Conservation (phyloP, 2,888 invertebrate species). For the Alloplasta piceator region DNA sequence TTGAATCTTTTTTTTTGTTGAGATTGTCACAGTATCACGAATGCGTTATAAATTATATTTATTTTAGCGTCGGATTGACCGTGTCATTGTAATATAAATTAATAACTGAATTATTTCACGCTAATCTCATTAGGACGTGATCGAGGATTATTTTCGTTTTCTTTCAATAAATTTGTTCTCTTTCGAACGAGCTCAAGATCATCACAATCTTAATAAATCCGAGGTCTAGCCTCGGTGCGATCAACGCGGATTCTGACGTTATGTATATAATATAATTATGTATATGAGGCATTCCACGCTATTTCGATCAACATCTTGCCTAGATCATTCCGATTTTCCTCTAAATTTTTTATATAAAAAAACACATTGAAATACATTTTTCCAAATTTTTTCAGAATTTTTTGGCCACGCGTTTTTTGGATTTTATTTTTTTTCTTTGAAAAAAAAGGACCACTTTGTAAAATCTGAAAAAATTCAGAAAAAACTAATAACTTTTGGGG, state of each 20-base stretch:
- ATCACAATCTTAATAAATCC: slow-evolving; percentile 40
- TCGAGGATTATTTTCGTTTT: slow-evolving; percentile 32
- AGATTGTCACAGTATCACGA: slow-evolving; percentile 62
- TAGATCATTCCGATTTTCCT: too few species aligned
- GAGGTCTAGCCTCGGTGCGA: slow-evolving; percentile 59
- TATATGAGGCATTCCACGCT: too few species aligned
- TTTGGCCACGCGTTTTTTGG: too few species aligned
- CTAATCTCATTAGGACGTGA: slow-evolving; percentile 56
- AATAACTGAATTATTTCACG: slow-evolving; percentile 3
- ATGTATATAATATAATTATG: slow-evolving; percentile 1
- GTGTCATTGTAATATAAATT: slow-evolving; percentile 48
- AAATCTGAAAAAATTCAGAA: too few species aligned
- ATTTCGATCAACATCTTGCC: too few species aligned
- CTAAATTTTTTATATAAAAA: too few species aligned
- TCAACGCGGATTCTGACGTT: slow-evolving; percentile 49
- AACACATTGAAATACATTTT: too few species aligned
- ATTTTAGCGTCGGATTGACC: slow-evolving; percentile 58
- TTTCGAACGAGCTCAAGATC: slow-evolving; percentile 56
- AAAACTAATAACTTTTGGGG: too few species aligned
- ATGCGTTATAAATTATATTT: slow-evolving; percentile 43
- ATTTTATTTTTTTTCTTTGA: too few species aligned
- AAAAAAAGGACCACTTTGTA: too few species aligned
- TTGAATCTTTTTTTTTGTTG: slow-evolving; percentile 26
- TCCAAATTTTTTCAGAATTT: too few species aligned
- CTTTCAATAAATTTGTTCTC: slow-evolving; percentile 26